Percentiles rank a stretch among this genome's conserved stretches.
These are phyloP conservation scores for Sebastes minor DNA, from an alignment of 2,797 vertebrate genomes.

Conservation along the genomic window DNA sequence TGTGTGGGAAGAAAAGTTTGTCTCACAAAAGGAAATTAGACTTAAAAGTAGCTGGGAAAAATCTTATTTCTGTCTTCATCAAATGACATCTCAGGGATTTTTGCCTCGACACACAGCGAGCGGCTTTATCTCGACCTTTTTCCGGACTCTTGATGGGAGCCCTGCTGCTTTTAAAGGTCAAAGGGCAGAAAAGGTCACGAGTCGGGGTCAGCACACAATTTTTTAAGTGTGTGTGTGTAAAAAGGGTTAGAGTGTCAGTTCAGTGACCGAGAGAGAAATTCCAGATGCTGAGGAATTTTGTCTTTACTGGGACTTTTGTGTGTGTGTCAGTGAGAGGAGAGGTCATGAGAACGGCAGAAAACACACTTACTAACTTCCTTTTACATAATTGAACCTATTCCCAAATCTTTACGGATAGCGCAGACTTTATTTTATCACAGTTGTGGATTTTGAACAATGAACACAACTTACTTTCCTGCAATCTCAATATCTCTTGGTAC, in stretches of 20 bases:
- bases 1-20: background rate
- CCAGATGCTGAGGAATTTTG: constrained; percentile 70
- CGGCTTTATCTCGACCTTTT: constrained; percentile 12
- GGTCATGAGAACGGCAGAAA: constrained; percentile 80
- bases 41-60: background rate
- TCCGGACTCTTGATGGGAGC: constrained; percentile 26
- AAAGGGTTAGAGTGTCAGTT: constrained; percentile 36
- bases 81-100: constrained; percentile 8
- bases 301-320: constrained; percentile 59
- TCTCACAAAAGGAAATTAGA: constrained; percentile 13
- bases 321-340: constrained; percentile 52
- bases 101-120: background rate
- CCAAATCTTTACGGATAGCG: background rate
- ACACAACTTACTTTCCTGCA: background rate
- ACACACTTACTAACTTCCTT: background rate
- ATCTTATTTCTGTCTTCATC: background rate
- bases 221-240: constrained; percentile 21
- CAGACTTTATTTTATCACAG: background rate
- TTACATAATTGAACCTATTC: background rate
- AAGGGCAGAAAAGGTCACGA: constrained; percentile 39
- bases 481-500: background rate
- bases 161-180: constrained; percentile 54
- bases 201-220: constrained; percentile 64
- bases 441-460: background rate
- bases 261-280: constrained; percentile 62